Conservation (phyloP, 64 coral and sea anemone species). For the Catalaphyllia jardinei region DNA sequence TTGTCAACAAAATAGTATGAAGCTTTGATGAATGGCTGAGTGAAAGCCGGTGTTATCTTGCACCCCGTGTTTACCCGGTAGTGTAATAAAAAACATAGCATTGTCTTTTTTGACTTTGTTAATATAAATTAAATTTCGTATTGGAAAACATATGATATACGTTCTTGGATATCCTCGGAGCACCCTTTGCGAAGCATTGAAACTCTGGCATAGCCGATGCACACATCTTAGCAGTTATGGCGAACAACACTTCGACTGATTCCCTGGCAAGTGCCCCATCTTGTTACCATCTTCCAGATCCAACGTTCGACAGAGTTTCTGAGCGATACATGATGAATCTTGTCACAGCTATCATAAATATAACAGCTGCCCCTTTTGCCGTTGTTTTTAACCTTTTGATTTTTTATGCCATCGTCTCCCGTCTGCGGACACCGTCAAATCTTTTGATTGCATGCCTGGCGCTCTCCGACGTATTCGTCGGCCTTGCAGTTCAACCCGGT, state of each 20-base stretch:
- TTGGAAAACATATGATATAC: too few species aligned
- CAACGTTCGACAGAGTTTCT: not conserved
- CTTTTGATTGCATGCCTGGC: conserved; percentile 44
- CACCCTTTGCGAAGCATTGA: too few species aligned
- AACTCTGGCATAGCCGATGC: too few species aligned
- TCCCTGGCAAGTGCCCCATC: not conserved
- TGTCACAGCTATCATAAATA: not conserved
- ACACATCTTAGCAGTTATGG: too few species aligned
- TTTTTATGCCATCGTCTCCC: not conserved
- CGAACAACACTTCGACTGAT: not conserved
- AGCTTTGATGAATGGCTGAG: too few species aligned
- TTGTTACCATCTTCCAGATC: not conserved
- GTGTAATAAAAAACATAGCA: too few species aligned
- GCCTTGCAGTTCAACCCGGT: conserved; percentile 50
- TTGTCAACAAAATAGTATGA: too few species aligned
- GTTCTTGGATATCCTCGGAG: too few species aligned
- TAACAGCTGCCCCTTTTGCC: not conserved
- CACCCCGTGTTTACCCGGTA: too few species aligned
- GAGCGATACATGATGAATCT: not conserved
- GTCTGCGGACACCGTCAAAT: conserved; percentile 34
- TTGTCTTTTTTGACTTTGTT: too few species aligned
- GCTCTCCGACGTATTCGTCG: conserved; percentile 53
- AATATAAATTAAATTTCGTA: too few species aligned
- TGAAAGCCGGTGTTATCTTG: too few species aligned
- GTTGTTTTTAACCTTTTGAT: not conserved